Evolutionary conservation across 1,140 invertebrate genomes (phyloP), one percentile per base, ranked within the genome.

Genomic region (Hermatobates lingyangjiaoensis): DNA sequence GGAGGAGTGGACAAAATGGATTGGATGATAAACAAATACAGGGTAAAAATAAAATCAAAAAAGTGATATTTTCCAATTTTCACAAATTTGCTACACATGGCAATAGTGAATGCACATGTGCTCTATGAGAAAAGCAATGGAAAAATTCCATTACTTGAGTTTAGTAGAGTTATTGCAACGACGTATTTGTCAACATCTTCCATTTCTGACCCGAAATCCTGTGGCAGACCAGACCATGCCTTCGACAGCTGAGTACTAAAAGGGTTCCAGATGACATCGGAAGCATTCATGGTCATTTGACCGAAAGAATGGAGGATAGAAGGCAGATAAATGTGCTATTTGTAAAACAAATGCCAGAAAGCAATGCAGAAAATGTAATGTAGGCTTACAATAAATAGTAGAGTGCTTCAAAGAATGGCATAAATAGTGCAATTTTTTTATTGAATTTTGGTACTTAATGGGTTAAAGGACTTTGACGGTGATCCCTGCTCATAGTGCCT

Each of bases 11-110:
- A 53, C 27, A 54, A 45, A 56, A 53, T 54, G 46, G 55, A 56
- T 45, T 55, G 54, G 50, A 15, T 47, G 14, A 21, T 52, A 15
- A 54, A 52, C 34, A 45, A 47, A 45, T 52, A 51, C 28, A 51
- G 53, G 3, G 39, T 42, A 10, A 55, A 55, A 48, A 52, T 55
- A 34, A 24, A 27, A 24, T 28, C 39, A 14, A 56, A 56, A 49
- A 52, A 58, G 42, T 58, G 53, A 53, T 58, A 55, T 45, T 58
- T 55, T 47, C 56, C 52, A 26, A 49, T 57, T 18, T 52, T 47
- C 45, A 47, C 15, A 21, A 21, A 54, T 34, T 34, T 54, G 20
- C 26, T 59, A 15, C 54, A 58, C 44, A 45, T 52, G 18, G 42
- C 50, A 27, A 30, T 54, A 18, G 55, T 57, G 1, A 59, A 57